Conservation (phyloP, 2,113 vertebrate genomes). For the Austrofundulus limnaeus region DNA sequence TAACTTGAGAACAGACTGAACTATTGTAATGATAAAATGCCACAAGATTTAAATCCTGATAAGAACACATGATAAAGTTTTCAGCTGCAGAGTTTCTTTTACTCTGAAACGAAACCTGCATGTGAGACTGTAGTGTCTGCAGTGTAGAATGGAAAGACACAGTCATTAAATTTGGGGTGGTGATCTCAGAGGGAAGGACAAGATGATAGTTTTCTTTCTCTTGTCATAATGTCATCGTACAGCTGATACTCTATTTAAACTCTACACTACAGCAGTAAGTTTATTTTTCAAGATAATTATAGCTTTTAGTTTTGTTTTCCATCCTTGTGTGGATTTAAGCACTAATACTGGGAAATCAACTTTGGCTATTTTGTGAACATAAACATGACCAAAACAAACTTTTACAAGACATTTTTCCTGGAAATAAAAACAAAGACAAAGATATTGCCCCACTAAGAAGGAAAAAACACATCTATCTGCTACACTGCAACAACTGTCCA, state of each 20-base stretch:
- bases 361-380: too few relatives aligned
- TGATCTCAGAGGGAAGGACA: neutral
- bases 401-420: too few relatives aligned
- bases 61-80: conserved; percentile 11
- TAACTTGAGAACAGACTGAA: too few relatives aligned
- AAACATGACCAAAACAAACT: too few relatives aligned
- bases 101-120: conserved; percentile 49
- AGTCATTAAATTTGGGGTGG: conserved; percentile 4
- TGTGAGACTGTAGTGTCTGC: conserved; percentile 3
- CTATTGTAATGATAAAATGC: conserved; percentile 5
- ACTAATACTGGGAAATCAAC: too few relatives aligned
- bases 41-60: neutral
- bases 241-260: too few relatives aligned
- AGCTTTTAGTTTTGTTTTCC: neutral
- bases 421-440: too few relatives aligned
- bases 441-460: too few relatives aligned
- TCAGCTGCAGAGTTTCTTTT: conserved; percentile 47
- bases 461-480: too few relatives aligned
- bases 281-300: too few relatives aligned
- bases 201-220: neutral
- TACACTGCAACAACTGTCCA: too few relatives aligned
- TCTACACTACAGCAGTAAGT: too few relatives aligned
- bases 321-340: neutral
- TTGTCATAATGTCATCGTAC: neutral
- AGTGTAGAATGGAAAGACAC: conserved; percentile 5